Evolutionary conservation across 2,113 vertebrate species (phyloP).

Genomic region (Phyllostomus discolor): DNA sequence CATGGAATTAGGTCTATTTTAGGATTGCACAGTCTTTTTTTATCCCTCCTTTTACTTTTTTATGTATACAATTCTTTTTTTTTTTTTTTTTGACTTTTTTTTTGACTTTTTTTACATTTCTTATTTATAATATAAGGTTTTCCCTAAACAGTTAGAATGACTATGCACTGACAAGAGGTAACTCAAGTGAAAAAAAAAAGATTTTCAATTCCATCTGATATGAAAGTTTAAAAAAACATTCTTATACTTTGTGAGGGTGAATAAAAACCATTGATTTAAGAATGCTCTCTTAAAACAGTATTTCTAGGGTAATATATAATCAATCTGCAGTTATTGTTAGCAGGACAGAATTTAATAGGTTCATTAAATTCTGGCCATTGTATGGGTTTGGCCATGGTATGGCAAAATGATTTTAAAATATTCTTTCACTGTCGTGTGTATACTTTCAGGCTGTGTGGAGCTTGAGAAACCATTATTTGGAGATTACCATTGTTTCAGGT

Average conservation of each 20-base stretch:
- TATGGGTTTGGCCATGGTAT: background rate
- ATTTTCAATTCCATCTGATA: conserved; percentile 20
- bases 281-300: conserved; percentile 7
- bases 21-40: background rate
- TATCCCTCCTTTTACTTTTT: background rate
- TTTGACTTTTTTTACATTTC: conserved; percentile 3
- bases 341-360: background rate
- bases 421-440: background rate
- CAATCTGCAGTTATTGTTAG: background rate
- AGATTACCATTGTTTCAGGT: conserved; percentile 13
- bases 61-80: conserved; percentile 2
- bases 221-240: conserved; percentile 30
- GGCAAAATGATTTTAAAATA: conserved; percentile 32
- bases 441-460: background rate
- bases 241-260: conserved; percentile 11
- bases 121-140: background rate
- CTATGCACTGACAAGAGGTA: background rate
- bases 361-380: background rate
- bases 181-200: conserved; percentile 37
- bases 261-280: conserved; percentile 42
- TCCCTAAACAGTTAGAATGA: background rate
- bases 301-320: conserved; percentile 3
- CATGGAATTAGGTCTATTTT: background rate
- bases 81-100: no score
- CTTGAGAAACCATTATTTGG: background rate